Conservation (phyloP, 2,113 vertebrate genomes). For the Pitta sordida region DNA sequence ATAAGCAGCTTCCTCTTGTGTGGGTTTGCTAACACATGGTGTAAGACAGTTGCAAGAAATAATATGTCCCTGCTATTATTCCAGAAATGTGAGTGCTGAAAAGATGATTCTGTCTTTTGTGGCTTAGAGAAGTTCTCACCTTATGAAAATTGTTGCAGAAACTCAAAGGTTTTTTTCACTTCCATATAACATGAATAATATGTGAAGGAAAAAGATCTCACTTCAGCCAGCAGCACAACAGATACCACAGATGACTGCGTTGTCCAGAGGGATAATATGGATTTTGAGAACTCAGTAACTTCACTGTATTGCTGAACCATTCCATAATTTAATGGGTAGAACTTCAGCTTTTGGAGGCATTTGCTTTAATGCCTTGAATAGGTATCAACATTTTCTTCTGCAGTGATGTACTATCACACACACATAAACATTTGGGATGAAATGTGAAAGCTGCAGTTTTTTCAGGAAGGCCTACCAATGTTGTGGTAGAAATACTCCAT, state of each 20-base stretch:
- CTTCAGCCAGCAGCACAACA: neutral
- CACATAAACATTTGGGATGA: neutral
- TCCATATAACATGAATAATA: neutral
- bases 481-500: neutral
- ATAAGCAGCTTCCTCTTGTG: neutral
- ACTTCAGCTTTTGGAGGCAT: neutral
- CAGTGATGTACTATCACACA: neutral
- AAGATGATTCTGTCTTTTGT: neutral
- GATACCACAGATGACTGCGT: neutral
- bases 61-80: neutral
- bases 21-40: conserved; percentile 10
- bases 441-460: neutral
- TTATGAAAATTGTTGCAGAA: neutral
- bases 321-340: neutral
- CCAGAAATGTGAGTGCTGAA: neutral
- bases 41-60: neutral
- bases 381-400: neutral
- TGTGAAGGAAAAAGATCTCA: neutral
- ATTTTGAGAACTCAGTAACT: neutral
- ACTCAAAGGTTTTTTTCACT: neutral
- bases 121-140: neutral
- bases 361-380: neutral
- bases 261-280: neutral
- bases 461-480: neutral
- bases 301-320: neutral